phyloP scores from a whole-genome alignment of 2,888 invertebrate genomes.

The Mylabris sibirica region DNA sequence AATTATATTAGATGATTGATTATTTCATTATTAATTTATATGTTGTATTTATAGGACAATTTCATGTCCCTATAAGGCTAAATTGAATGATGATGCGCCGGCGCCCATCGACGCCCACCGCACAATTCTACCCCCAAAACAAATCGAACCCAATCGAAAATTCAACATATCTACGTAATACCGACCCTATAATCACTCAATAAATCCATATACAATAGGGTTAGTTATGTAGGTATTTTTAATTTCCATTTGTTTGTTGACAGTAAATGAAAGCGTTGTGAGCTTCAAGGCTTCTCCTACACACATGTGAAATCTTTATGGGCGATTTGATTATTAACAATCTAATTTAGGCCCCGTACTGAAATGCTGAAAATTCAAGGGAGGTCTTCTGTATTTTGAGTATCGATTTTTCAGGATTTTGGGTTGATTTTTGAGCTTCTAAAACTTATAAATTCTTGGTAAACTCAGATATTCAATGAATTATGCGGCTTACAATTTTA shows the following conservation, averaged over 20 bases:
- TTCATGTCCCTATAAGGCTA: neutral
- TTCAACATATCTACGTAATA: constrained; percentile 4
- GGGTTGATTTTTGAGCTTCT: no score
- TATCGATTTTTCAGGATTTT: no score
- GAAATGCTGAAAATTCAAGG: no score
- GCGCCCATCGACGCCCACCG: constrained; percentile 5
- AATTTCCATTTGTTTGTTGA: neutral
- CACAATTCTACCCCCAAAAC: neutral
- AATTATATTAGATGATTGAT: constrained; percentile 8
- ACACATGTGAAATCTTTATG: no score
- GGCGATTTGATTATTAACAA: no score
- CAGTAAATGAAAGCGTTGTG: neutral
- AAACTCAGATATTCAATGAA: no score
- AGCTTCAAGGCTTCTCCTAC: neutral
- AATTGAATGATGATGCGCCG: constrained; percentile 5
- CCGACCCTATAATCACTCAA: neutral
- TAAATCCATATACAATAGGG: neutral
- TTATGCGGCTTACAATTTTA: no score
- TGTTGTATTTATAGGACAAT: neutral
- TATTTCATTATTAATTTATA: neutral
- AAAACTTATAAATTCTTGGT: no score
- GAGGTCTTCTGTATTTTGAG: no score
- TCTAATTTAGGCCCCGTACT: no score
- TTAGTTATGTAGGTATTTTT: neutral
- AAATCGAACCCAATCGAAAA: neutral